phyloP scores from a whole-genome alignment of 2,113 vertebrate species.

The Rhinolophus ferrumequinum region DNA sequence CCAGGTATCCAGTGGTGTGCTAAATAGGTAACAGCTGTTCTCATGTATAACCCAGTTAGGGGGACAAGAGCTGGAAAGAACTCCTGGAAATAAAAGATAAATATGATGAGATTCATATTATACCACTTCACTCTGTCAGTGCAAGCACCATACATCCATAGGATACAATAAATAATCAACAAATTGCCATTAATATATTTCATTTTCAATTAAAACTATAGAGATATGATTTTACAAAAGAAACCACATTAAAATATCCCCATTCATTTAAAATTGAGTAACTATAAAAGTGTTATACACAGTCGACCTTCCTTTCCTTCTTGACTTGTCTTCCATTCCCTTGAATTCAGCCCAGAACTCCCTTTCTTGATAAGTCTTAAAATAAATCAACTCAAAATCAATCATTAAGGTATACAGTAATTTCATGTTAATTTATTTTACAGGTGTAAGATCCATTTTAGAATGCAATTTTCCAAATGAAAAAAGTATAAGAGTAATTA shows the following conservation, averaged over 20 bases:
- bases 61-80: constrained; percentile 11
- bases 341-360: not conserved
- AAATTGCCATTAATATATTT: not conserved
- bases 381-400: not conserved
- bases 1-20: constrained; percentile 28
- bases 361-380: not conserved
- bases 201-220: not conserved
- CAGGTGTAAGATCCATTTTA: not conserved
- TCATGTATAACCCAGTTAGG: constrained; percentile 39
- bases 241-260: not conserved
- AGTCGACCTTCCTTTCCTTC: not conserved
- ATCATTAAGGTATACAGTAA: not conserved
- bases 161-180: not conserved
- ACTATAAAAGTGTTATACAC: not conserved
- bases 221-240: not conserved
- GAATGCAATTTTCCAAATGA: not conserved
- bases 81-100: constrained; percentile 45
- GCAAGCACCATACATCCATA: not conserved
- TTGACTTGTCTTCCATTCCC: not conserved
- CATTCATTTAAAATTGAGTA: not conserved
- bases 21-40: constrained; percentile 66
- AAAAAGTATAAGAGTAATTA: not conserved
- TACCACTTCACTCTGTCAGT: not conserved
- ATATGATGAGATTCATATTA: not conserved
- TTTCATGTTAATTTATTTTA: not conserved